A percentile compares a stretch with the other conserved stretches of the same genome.
phyloP scores from a whole-genome alignment of 2,113 vertebrate species.

The Pipra filicauda region DNA sequence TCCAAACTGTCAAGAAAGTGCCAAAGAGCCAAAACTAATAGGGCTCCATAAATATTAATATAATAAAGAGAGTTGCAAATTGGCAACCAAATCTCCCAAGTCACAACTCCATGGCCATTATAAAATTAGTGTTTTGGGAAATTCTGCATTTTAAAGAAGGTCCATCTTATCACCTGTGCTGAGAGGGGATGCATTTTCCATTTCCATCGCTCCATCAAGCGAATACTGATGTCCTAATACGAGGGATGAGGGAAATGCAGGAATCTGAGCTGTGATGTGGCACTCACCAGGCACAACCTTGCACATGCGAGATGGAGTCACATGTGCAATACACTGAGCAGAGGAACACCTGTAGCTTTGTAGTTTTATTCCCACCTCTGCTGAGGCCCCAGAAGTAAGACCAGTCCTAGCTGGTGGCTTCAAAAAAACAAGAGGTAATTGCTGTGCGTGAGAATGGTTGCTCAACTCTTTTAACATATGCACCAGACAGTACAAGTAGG shows the following conservation, averaged over 20 bases:
- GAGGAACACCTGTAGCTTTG: not conserved
- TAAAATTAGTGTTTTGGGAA: not conserved
- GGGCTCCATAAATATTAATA: not conserved
- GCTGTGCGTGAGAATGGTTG: not conserved
- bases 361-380: not conserved
- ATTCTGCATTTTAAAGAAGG: not conserved
- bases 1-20: not conserved
- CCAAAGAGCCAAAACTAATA: not conserved
- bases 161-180: not conserved
- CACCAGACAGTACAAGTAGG: not conserved
- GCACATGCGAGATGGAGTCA: rapidly evolving
- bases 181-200: not conserved
- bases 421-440: not conserved
- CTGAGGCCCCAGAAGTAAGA: not conserved
- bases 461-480: not conserved
- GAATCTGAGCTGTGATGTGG: not conserved
- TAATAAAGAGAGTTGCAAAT: not conserved
- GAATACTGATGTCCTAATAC: not conserved
- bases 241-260: not conserved
- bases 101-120: not conserved
- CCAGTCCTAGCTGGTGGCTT: not conserved
- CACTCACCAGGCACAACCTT: not conserved
- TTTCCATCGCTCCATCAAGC: not conserved
- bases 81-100: not conserved
- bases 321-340: not conserved